phyloP scores from a whole-genome alignment of 2,113 vertebrate species.

The Leptodactylus fuscus region DNA sequence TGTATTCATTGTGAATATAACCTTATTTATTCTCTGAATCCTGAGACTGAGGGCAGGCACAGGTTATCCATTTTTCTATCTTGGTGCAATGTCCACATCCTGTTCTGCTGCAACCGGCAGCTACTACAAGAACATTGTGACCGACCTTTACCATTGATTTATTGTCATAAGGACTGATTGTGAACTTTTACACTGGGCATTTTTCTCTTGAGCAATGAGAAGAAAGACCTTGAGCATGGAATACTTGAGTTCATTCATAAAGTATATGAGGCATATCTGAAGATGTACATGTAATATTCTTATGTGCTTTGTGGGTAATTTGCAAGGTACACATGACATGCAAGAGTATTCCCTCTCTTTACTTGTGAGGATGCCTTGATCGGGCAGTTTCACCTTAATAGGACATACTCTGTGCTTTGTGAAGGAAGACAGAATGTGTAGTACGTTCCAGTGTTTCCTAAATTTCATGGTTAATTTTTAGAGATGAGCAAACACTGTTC shows the following conservation, averaged over 20 bases:
- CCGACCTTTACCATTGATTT: slow-evolving; percentile 23
- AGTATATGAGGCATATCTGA: not conserved
- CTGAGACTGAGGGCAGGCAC: not conserved
- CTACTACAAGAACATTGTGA: not conserved
- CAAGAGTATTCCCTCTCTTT: not conserved
- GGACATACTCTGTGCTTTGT: not conserved
- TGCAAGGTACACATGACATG: not conserved
- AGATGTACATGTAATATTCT: not conserved
- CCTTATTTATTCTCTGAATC: no score
- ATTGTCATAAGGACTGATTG: slow-evolving; percentile 15
- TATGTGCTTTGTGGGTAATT: not conserved
- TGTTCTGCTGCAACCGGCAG: not conserved
- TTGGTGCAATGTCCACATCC: not conserved
- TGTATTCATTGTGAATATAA: not conserved
- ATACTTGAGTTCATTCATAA: not conserved
- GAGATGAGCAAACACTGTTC: no score
- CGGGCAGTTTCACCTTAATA: not conserved
- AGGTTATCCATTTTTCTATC: not conserved
- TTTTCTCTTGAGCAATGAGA: slow-evolving; percentile 9
- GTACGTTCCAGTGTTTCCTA: no score
- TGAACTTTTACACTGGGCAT: slow-evolving; percentile 1
- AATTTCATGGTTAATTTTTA: no score
- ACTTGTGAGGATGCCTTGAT: not conserved
- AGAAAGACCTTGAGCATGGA: not conserved
- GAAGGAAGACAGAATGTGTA: no score